A percentile compares a stretch with the other conserved stretches of the same genome.
Evolutionary conservation across 2,797 vertebrate species (phyloP).

Genomic region (Anguilla pacifica): DNA sequence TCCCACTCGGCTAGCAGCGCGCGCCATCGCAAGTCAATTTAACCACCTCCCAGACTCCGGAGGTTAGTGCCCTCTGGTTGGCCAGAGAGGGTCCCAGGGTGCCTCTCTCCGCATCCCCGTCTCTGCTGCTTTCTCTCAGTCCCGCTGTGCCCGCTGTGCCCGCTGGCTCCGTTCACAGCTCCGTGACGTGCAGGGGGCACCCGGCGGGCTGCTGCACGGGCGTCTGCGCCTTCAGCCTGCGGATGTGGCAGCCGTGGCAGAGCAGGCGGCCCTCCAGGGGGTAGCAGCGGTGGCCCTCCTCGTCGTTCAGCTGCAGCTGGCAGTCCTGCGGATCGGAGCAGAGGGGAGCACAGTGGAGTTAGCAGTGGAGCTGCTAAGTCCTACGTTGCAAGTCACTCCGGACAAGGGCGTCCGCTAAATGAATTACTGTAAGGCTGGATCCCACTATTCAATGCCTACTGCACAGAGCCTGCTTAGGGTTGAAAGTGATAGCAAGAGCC

Average conservation of each 20-base stretch:
- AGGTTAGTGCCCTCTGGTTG: not conserved
- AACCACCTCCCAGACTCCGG: not conserved
- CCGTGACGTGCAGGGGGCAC: slow-evolving; percentile 90
- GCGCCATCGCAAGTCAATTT: not conserved
- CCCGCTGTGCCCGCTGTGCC: slow-evolving; percentile 3
- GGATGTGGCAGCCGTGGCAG: slow-evolving; percentile 93
- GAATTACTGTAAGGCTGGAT: not conserved
- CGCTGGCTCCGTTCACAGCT: slow-evolving; percentile 77
- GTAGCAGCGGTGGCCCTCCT: slow-evolving; percentile 94
- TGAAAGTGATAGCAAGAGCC: not conserved
- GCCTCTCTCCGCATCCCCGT: slow-evolving; percentile 4
- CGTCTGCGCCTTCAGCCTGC: slow-evolving; percentile 79
- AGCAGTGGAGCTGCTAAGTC: not conserved
- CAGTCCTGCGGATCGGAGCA: slow-evolving; percentile 78
- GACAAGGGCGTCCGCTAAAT: not conserved
- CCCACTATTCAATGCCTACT: not conserved
- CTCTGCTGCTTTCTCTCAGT: slow-evolving; percentile 2
- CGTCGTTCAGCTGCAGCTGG: slow-evolving; percentile 91
- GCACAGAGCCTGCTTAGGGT: too few relatives aligned
- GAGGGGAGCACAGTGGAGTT: not conserved
- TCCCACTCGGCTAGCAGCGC: not conserved
- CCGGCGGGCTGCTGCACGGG: slow-evolving; percentile 74
- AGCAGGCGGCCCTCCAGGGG: slow-evolving; percentile 91
- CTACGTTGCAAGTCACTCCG: too few relatives aligned
- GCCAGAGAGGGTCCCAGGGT: slow-evolving; percentile 25